Conservation (phyloP, 2,113 vertebrate genomes). For the Proterorhinus semilunaris region DNA sequence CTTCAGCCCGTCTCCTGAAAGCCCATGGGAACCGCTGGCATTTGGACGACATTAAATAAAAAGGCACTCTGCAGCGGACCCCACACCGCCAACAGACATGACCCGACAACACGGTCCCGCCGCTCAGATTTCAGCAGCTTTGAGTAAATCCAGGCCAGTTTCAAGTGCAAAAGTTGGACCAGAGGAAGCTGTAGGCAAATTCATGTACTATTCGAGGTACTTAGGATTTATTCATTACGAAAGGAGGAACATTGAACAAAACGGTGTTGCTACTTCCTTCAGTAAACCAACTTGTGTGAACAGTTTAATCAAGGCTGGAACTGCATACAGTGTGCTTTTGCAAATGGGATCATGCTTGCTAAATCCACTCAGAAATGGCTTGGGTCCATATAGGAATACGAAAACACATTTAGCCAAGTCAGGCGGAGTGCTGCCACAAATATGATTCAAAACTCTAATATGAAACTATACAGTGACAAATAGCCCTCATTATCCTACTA, state of each 20-base stretch:
- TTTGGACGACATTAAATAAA: slow-evolving; percentile 63
- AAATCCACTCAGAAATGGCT: too few species aligned
- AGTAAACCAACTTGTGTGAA: background rate
- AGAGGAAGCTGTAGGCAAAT: background rate
- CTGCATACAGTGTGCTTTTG: too few species aligned
- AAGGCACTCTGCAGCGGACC: slow-evolving; percentile 51
- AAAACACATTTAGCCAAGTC: too few species aligned
- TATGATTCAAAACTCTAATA: too few species aligned
- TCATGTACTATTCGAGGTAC: background rate
- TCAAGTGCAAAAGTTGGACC: background rate
- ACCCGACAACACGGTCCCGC: slow-evolving; percentile 49
- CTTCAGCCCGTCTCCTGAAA: slow-evolving; percentile 54
- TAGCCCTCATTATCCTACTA: too few species aligned
- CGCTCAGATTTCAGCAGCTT: slow-evolving; percentile 44
- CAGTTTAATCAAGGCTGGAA: background rate
- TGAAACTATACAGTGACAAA: too few species aligned
- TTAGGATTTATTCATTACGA: slow-evolving; percentile 4
- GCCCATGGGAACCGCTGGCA: slow-evolving; percentile 57
- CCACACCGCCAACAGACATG: slow-evolving; percentile 44
- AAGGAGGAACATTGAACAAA: slow-evolving; percentile 1
- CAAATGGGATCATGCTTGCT: too few species aligned
- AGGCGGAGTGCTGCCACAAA: too few species aligned
- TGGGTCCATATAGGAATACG: too few species aligned
- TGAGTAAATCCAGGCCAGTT: slow-evolving; percentile 18
- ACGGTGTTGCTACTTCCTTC: background rate